Evolutionary conservation across 1,140 invertebrate genomes (phyloP).

Genomic region (Aricia agestis): DNA sequence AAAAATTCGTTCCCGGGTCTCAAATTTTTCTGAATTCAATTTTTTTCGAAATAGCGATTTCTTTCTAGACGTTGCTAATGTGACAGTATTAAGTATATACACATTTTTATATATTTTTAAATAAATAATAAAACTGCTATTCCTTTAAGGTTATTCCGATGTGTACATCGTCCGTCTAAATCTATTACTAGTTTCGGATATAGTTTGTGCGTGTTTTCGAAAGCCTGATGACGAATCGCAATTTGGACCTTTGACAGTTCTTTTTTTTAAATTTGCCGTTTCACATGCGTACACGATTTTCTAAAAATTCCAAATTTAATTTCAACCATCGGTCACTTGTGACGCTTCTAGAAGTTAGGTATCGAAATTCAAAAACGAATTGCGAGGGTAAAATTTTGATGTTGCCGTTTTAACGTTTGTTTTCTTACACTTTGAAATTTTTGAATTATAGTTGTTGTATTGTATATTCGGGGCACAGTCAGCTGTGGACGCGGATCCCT

Average conservation of each 20-base stretch:
- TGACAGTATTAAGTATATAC: slow-evolving; percentile 18
- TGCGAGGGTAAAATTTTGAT: slow-evolving; percentile 46
- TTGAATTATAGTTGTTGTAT: slow-evolving; percentile 53
- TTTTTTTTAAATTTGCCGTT: slow-evolving; percentile 34
- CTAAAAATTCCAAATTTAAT: background rate
- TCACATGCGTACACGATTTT: slow-evolving; percentile 5
- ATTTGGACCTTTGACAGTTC: background rate
- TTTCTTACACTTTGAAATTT: slow-evolving; percentile 51
- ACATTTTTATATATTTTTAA: slow-evolving; percentile 17
- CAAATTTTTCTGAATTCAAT: background rate
- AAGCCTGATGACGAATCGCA: background rate
- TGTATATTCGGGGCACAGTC: slow-evolving; percentile 58
- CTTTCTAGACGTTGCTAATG: slow-evolving; percentile 10
- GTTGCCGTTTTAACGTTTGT: slow-evolving; percentile 51
- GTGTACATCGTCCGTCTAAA: slow-evolving; percentile 33
- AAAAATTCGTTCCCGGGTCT: background rate
- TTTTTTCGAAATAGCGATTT: slow-evolving; percentile 13
- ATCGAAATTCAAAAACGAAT: slow-evolving; percentile 53
- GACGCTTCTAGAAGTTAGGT: slow-evolving; percentile 56
- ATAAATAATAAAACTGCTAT: slow-evolving; percentile 14
- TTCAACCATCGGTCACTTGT: background rate
- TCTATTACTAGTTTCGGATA: slow-evolving; percentile 22
- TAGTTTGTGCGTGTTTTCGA: slow-evolving; percentile 17
- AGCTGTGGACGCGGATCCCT: slow-evolving; percentile 63
- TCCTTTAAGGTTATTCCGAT: background rate